Base-by-base conservation (phyloP, 2,113 vertebrate genomes). In the Manacus vitellinus region DNA sequence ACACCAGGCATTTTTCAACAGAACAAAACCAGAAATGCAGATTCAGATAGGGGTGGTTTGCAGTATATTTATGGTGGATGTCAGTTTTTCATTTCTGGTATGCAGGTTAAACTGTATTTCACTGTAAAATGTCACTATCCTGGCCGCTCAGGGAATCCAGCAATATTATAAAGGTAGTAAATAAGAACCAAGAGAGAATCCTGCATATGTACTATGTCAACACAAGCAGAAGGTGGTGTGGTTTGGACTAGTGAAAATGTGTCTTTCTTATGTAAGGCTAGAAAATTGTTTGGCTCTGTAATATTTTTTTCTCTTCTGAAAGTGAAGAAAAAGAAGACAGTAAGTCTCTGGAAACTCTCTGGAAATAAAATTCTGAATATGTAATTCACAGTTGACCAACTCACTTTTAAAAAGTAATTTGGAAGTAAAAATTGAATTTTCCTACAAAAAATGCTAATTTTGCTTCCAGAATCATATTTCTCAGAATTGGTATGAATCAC, bases 61-160 rank as follows among this genome's bases (percentile, higher is more conserved):
- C 49, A 77, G 27, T 74, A 20, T 86, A 83, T 92, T 95, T 92
- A 78, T 71, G 30, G 59, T 89, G 31, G 37, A 39, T 84, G 88
- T 73, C 88, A 93, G 63, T 71, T 95, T 95, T 93, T 91, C 71
- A 82, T 17, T 46, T 74, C 56, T 87, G 82, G 41, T 89, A 92
- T 92, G 70, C 43, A 84, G 37, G 66, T 88, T 82, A 89, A 94
- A 62, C 35, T 5, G 7, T 76, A 52, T 92, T 96, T 95, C 83
- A 41, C n/a, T 41, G 43, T 70, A 67, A 92, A 94, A 85, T 77
- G 46, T 85, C 54, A 35, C 35, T 83, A 59, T 70, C 55, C 46
- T 88, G 79, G 56, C 67, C 74, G 55, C 33, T 65, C 55, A 59
- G 65, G 30, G 35, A 94, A 77, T 80, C 30, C 35, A 92, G 24